Conservation (phyloP, 2,797 vertebrate species). For the Betta splendens region DNA sequence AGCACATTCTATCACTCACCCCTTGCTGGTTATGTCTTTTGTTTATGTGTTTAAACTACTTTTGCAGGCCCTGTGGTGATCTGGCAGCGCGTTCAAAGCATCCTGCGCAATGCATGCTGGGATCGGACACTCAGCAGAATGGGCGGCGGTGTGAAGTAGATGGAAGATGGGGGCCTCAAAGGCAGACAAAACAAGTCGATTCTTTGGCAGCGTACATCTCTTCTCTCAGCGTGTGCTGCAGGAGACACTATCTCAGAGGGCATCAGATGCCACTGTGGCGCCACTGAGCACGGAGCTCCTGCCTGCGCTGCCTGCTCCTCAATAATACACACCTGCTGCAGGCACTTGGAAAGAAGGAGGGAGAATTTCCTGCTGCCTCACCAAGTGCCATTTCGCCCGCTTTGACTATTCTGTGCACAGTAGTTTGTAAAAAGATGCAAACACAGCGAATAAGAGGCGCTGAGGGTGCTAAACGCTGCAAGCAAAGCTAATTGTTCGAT, state of each 20-base stretch:
- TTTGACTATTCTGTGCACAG: background rate
- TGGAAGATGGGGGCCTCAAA: slow-evolving; percentile 3
- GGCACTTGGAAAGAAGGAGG: slow-evolving; percentile 24
- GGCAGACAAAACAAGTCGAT: background rate
- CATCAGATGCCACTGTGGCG: slow-evolving; percentile 19
- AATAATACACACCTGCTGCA: slow-evolving; percentile 40
- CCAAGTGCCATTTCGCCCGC: background rate
- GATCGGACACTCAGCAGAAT: background rate
- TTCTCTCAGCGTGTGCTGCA: slow-evolving; percentile 16
- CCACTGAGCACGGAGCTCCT: slow-evolving; percentile 17
- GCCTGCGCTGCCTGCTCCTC: slow-evolving; percentile 19
- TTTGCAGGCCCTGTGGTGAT: background rate
- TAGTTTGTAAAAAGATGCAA: background rate
- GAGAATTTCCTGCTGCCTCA: slow-evolving; percentile 1
- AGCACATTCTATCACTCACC: background rate
- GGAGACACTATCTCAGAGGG: slow-evolving; percentile 16
- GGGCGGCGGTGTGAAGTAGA: background rate
- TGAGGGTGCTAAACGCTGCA: background rate
- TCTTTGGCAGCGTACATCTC: slow-evolving; percentile 1
- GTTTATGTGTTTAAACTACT: background rate
- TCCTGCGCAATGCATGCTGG: background rate
- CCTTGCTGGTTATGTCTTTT: slow-evolving; percentile 1
- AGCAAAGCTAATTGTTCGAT: too few species aligned
- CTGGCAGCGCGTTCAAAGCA: background rate
- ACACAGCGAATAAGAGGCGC: background rate